These are phyloP conservation scores for Xenopus tropicalis DNA, from an alignment of 2,113 vertebrate genomes.

Conservation along the genomic window DNA sequence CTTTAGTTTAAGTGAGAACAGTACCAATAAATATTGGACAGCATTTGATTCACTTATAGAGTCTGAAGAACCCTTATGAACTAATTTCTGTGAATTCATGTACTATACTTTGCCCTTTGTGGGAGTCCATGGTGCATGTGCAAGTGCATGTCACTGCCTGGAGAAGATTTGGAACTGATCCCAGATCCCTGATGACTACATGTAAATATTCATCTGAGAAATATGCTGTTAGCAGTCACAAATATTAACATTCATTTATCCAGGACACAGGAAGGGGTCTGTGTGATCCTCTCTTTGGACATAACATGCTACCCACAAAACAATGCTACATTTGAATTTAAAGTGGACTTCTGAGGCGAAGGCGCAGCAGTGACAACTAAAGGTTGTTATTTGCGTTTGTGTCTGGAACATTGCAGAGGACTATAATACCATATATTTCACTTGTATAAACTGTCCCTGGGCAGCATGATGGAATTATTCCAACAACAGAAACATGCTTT, in stretches of 20 bases:
- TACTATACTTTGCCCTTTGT: no score
- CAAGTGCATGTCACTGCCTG: no score
- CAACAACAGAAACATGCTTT: slow-evolving; percentile 25
- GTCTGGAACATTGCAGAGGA: slow-evolving; percentile 30
- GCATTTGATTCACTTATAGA: no score
- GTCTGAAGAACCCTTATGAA: no score
- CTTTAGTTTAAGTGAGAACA: no score
- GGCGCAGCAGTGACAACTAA: slow-evolving; percentile 4
- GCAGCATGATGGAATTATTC: slow-evolving; percentile 14
- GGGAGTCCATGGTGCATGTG: no score
- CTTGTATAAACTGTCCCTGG: slow-evolving; percentile 19
- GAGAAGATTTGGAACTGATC: no score
- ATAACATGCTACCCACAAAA: slow-evolving; percentile 15
- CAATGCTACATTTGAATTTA: slow-evolving; percentile 27
- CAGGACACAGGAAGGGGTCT: neutral
- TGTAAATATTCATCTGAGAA: neutral
- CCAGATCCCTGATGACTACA: no score
- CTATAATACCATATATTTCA: slow-evolving; percentile 21
- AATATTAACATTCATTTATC: slow-evolving; percentile 15
- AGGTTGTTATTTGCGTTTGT: slow-evolving; percentile 31
- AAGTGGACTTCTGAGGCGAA: slow-evolving; percentile 23
- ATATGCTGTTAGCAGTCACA: slow-evolving; percentile 1
- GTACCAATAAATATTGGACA: no score
- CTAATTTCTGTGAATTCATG: no score
- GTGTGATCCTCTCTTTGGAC: slow-evolving; percentile 6